Conservation (phyloP, 2,113 vertebrate genomes). For the Oncorhynchus keta region DNA sequence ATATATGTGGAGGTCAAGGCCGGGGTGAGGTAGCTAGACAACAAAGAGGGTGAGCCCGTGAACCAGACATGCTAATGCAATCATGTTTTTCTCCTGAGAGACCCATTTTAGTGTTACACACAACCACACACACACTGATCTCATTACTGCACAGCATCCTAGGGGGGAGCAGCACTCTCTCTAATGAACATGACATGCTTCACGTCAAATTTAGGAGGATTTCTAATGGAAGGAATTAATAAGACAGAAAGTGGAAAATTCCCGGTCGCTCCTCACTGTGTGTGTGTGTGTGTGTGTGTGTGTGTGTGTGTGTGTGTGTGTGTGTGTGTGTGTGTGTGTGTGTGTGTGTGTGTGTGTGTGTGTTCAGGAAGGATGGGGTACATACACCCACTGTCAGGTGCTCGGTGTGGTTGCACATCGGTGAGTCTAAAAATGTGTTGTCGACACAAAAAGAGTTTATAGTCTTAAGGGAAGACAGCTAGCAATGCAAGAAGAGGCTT, state of each 20-base stretch:
- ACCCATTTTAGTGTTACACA: background rate
- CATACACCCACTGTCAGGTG: background rate
- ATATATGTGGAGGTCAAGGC: constrained; percentile 7
- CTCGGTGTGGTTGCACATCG: background rate
- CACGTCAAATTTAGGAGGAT: constrained; percentile 27
- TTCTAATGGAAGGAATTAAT: constrained; percentile 28
- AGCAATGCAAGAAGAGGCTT: background rate
- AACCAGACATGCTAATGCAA: constrained; percentile 35
- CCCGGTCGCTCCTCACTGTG: background rate
- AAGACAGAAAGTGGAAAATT: constrained; percentile 16
- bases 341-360: too few relatives aligned
- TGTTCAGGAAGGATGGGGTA: background rate
- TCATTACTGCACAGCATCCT: constrained; percentile 18
- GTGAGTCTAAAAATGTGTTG: constrained; percentile 10
- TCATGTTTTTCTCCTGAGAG: constrained; percentile 36
- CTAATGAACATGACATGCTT: constrained; percentile 45
- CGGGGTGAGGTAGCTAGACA: constrained; percentile 17
- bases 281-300: background rate
- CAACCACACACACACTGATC: background rate
- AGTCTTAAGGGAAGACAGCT: background rate
- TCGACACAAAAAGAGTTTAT: constrained; percentile 7
- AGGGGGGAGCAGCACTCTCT: constrained; percentile 12
- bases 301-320: background rate
- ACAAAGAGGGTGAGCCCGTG: constrained; percentile 2
- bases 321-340: background rate